Conservation (phyloP, 1,140 invertebrate genomes). For the Pararge aegeria region DNA sequence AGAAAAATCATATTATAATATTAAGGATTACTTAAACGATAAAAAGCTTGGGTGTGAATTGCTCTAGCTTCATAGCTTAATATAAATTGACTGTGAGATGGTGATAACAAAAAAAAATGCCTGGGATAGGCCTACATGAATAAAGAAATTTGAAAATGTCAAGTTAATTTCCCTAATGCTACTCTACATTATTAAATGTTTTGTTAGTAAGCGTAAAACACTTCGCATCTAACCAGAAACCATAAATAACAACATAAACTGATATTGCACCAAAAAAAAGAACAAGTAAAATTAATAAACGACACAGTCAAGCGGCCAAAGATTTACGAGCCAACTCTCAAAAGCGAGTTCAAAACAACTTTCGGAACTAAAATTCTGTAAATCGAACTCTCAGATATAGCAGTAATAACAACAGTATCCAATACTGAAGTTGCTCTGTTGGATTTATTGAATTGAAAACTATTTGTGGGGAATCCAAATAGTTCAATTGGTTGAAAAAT, state of each 20-base stretch:
- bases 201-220: not conserved
- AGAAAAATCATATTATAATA: too few relatives aligned
- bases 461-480: slow-evolving; percentile 34
- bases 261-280: slow-evolving; percentile 1
- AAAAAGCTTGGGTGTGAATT: too few relatives aligned
- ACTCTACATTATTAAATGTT: not conserved
- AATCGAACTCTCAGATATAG: slow-evolving; percentile 24
- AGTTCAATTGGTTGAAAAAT: slow-evolving; percentile 29
- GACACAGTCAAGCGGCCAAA: slow-evolving; percentile 5
- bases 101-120: too few relatives aligned
- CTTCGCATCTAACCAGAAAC: not conserved
- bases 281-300: slow-evolving; percentile 24
- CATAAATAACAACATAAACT: not conserved
- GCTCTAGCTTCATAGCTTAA: too few relatives aligned
- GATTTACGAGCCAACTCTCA: slow-evolving; percentile 21
- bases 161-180: too few relatives aligned
- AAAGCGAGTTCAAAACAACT: slow-evolving; percentile 22
- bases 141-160: too few relatives aligned
- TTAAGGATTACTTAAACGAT: too few relatives aligned
- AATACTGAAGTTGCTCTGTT: slow-evolving; percentile 32
- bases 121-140: too few relatives aligned
- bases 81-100: too few relatives aligned
- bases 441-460: slow-evolving; percentile 36
- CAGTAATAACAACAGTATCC: slow-evolving; percentile 27
- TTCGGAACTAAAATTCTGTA: slow-evolving; percentile 25